These are phyloP conservation scores for Sycon ciliatum DNA, from an alignment of 37 sponge, comb jelly and placozoan genomes.

Conservation along the genomic window DNA sequence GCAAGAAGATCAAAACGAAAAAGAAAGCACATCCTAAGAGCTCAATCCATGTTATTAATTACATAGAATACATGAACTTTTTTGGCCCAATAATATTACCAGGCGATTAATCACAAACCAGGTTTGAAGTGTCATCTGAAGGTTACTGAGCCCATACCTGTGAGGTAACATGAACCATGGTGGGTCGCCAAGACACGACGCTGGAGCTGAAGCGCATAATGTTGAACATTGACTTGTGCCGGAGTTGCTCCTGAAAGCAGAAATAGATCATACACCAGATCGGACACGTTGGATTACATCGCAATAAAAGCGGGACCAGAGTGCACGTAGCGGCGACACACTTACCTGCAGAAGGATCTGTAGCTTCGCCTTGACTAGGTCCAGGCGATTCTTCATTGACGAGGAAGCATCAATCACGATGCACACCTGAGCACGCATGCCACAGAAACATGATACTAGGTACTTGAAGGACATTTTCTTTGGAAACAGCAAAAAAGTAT, in stretches of 20 bases:
- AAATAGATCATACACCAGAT: background rate
- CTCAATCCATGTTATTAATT: background rate
- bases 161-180: conserved; percentile 43
- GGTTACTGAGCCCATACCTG: too few species aligned
- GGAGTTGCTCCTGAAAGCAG: conserved; percentile 26
- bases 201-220: conserved; percentile 49
- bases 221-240: conserved; percentile 15
- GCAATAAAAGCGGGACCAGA: too few species aligned
- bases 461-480: too few species aligned
- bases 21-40: background rate
- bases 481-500: too few species aligned
- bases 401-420: conserved; percentile 65
- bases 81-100: too few species aligned
- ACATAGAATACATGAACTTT: background rate
- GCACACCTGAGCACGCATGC: conserved; percentile 16
- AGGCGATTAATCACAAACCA: too few species aligned
- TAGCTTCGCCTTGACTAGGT: conserved; percentile 60
- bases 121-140: too few species aligned
- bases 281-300: background rate
- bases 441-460: too few species aligned
- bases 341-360: conserved; percentile 43
- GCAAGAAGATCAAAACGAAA: background rate
- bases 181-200: conserved; percentile 42
- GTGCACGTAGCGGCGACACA: background rate
- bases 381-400: conserved; percentile 59